Percentiles rank a stretch among this genome's conserved stretches.
phyloP scores from a whole-genome alignment of 2,113 vertebrate species.

The Rattus rattus region DNA sequence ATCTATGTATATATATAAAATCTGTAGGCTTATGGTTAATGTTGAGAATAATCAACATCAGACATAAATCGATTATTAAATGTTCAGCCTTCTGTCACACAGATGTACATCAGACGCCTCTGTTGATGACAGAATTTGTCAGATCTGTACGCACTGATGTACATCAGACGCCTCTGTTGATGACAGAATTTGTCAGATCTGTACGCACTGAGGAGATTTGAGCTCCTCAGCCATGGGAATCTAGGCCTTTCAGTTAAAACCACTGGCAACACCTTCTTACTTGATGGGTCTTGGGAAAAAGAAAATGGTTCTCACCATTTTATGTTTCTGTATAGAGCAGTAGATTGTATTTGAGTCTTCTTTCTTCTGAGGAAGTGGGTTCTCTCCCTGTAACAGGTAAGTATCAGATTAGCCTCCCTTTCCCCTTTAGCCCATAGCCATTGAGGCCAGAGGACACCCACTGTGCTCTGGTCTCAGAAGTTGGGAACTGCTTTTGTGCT shows the following conservation, averaged over 20 bases:
- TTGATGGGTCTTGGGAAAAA: neutral
- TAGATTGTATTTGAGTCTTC: constrained; percentile 23
- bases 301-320: neutral
- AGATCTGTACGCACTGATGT: neutral
- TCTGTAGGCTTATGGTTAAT: neutral
- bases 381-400: constrained; percentile 29
- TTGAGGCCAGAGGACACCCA: neutral
- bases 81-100: neutral
- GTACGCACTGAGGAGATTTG: neutral
- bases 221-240: neutral
- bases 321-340: neutral
- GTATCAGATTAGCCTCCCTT: neutral
- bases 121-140: neutral
- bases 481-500: neutral
- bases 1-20: neutral
- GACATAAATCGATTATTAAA: constrained; percentile 31
- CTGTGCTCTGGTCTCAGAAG: neutral
- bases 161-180: neutral
- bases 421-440: neutral
- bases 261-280: neutral
- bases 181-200: neutral
- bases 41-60: neutral
- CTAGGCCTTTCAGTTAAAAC: neutral
- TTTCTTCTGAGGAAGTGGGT: neutral
- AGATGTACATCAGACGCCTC: neutral